Base-by-base conservation (phyloP, 2,797 vertebrate genomes). In the Oreortyx pictus region DNA sequence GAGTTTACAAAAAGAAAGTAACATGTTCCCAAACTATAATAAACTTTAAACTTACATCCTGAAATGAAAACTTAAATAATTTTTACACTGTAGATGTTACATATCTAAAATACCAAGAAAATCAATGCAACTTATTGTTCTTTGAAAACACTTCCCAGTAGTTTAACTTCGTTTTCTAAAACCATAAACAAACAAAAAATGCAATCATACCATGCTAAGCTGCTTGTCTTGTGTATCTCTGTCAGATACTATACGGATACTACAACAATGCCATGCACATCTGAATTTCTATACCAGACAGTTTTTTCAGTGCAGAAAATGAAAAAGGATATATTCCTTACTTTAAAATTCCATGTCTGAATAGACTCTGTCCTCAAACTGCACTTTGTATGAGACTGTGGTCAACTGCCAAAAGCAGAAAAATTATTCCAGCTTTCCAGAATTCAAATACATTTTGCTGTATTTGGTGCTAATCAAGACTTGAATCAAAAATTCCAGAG, bases 361-460 rank as follows among this genome's bases (percentile, higher is more conserved):
- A 11, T 3, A 72, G 22, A n/a, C 23, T 64, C 37, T 27, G 54
- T 35, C 49, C 72, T 70, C 52, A 67, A 44, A 70, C 10, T 66
- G 44, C 29, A 73, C 29, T 39, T 9, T 8, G 20, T 35, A 64
- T 2, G 23, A 62, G 1, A 29, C 22, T 2, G 2, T 1, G 2
- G 52, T 44, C n/a, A 86, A 44, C 61, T 16, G 27, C 14, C 68
- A 74, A 67, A 89, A 4, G 17, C 6, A 74, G 29, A 76, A 56
- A 47, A 59, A 50, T 52, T 74, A 56, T 37, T 83, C 66, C 22
- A 39, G 54, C 13, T 80, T 82, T 76, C 76, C 35, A 59, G 49
- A 54, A 27, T 59, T 50, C 35, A 59, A 65, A 54, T 9, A 49
- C 22, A 43, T 12, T 4, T 16, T 31, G 27, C 11, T 50, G 22